Evolutionary conservation across 2,888 invertebrate genomes (phyloP), one percentile per base, ranked within the genome.

Genomic region (Andrena trimmerana): DNA sequence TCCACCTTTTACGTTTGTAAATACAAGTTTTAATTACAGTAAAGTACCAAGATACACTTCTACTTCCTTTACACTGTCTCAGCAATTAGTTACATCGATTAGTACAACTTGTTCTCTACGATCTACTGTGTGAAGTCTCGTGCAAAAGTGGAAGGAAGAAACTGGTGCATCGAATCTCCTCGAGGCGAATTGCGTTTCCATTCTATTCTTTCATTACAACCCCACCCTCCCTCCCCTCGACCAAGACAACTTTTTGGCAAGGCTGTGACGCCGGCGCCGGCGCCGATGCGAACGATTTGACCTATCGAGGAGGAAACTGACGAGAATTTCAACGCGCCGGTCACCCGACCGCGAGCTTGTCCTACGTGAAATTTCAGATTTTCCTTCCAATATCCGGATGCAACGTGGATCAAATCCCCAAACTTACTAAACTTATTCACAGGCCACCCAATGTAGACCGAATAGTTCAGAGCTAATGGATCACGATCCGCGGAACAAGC

Each of bases 61-160:
- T 88, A 88, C 88, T 76, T 87, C 83, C 82, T 87, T 88, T 83
- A 88, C 81, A 85, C 87, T 88, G 79, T 84, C 82, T 85, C 83
- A 88, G 85, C 86, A 84, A 88, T 88, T 89, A 88, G 86, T 89
- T 89, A 89, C 88, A 88, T 85, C 88, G 88, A 88, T 86, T 88
- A 88, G 88, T 88, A 88, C 89, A 87, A 89, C 73, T 88, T 85
- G 66, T 83, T 77, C 78, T 89, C 88, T 89, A 89, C 89, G 77
- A 52, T 87, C 88, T 89, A 89, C 88, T 89, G 85, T 86, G 88
- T 87, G 86, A 86, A 89, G 83, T 89, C 77, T 83, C 88, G 88
- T 89, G 88, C 88, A 89, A 87, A 87, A 89, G 89, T 89, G 89
- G 86, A 88, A 88, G 88, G 88, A 88, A 87, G 88, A 89, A 86